These are phyloP conservation scores for Neomonachus schauinslandi DNA, from an alignment of 2,113 vertebrate species.

Conservation along the genomic window DNA sequence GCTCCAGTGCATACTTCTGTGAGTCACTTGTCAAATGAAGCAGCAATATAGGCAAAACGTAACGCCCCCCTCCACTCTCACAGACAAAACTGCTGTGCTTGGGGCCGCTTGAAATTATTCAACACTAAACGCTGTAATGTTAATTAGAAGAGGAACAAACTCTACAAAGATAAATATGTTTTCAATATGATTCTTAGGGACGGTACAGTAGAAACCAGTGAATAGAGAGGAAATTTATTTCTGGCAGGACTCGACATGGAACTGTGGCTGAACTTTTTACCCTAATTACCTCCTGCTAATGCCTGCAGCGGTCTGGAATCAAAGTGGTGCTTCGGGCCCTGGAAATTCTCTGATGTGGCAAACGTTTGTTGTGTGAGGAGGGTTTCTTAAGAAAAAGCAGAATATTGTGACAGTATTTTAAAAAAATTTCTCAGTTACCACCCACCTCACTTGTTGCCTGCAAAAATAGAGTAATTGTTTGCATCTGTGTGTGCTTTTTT, in stretches of 20 bases:
- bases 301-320: slow-evolving; percentile 95
- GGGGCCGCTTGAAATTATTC: slow-evolving; percentile 86
- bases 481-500: slow-evolving; percentile 90
- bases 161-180: slow-evolving; percentile 90
- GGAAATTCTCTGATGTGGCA: slow-evolving; percentile 95
- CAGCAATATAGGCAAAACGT: slow-evolving; percentile 74
- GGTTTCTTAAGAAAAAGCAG: slow-evolving; percentile 86
- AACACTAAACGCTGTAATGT: slow-evolving; percentile 87
- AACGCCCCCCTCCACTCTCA: slow-evolving; percentile 66
- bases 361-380: slow-evolving; percentile 93
- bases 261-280: slow-evolving; percentile 98
- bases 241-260: slow-evolving; percentile 91
- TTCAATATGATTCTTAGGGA: slow-evolving; percentile 90
- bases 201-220: slow-evolving; percentile 89
- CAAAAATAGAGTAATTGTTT: slow-evolving; percentile 95
- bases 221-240: slow-evolving; percentile 93
- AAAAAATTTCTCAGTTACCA: slow-evolving; percentile 91
- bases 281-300: slow-evolving; percentile 97
- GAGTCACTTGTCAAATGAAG: slow-evolving; percentile 74
- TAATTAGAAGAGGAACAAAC: slow-evolving; percentile 90
- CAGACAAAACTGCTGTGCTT: slow-evolving; percentile 72
- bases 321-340: slow-evolving; percentile 93
- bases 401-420: slow-evolving; percentile 90
- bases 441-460: slow-evolving; percentile 94
- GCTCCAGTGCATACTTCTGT: slow-evolving; percentile 72